phyloP scores from a whole-genome alignment of 2,797 vertebrate species.

The Sebastes jordani region DNA sequence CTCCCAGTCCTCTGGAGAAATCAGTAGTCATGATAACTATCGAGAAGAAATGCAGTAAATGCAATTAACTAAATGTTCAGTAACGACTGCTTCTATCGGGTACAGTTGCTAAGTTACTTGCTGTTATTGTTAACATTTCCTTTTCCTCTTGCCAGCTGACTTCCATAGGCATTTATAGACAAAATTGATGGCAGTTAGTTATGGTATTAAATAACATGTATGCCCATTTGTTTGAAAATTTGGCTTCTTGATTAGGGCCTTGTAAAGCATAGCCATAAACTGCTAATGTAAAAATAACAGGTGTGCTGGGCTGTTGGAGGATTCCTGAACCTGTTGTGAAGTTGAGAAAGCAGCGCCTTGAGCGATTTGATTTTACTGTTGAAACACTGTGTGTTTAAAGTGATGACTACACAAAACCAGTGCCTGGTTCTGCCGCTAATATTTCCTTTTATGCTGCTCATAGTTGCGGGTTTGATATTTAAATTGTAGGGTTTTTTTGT shows the following conservation, averaged over 20 bases:
- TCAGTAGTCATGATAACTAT: background rate
- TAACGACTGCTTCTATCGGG: background rate
- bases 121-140: conserved; percentile 5
- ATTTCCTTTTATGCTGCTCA: background rate
- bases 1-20: background rate
- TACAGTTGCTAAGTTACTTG: conserved; percentile 1
- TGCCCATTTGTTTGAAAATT: conserved; percentile 12
- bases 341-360: conserved; percentile 14
- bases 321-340: conserved; percentile 30
- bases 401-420: conserved; percentile 8
- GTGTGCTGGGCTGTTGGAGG: conserved; percentile 22
- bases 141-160: conserved; percentile 15
- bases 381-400: conserved; percentile 32
- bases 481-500: background rate
- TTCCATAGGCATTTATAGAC: conserved; percentile 15
- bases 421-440: conserved; percentile 12
- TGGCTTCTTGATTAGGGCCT: conserved; percentile 16
- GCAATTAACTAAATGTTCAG: background rate
- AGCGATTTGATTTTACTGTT: conserved; percentile 28
- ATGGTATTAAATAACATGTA: conserved; percentile 21
- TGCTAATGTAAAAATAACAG: conserved; percentile 33
- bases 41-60: background rate
- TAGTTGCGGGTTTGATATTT: conserved; percentile 12
- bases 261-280: conserved; percentile 16
- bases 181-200: background rate